A percentile compares a stretch with the other conserved stretches of the same genome.
Evolutionary conservation across 2,888 invertebrate genomes (phyloP).

Genomic region (Euphydryas editha): DNA sequence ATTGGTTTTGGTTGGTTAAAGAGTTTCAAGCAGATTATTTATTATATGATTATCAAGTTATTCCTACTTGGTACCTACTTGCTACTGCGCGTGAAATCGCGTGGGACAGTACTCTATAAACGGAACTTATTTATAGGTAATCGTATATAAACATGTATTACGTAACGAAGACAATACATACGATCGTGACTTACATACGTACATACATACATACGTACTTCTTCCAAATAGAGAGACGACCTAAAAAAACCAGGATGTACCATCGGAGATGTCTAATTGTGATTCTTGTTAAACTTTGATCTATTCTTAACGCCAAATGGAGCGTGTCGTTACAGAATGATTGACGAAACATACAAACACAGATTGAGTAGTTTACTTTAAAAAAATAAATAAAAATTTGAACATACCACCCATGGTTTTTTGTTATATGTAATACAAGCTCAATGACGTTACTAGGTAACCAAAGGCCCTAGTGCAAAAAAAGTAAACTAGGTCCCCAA

Average conservation of each 20-base stretch:
- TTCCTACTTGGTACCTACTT: no score
- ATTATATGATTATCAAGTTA: no score
- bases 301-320: conserved; percentile 71
- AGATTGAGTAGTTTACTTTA: conserved; percentile 11
- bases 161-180: conserved; percentile 23
- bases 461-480: no score
- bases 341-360: conserved; percentile 48
- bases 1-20: no score
- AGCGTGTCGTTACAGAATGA: conserved; percentile 62
- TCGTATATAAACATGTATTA: background rate
- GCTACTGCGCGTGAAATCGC: no score
- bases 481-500: no score
- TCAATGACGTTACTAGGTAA: no score
- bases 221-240: conserved; percentile 31
- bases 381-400: conserved; percentile 20
- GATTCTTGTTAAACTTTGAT: conserved; percentile 69
- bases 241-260: conserved; percentile 38
- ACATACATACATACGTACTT: conserved; percentile 15
- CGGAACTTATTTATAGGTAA: no score
- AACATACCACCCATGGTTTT: background rate
- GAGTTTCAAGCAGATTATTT: no score
- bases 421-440: no score
- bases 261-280: conserved; percentile 58
- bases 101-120: no score
- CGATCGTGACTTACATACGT: conserved; percentile 22